Base-by-base conservation (phyloP, 2,888 invertebrate species). In the Gortyna flavago region DNA sequence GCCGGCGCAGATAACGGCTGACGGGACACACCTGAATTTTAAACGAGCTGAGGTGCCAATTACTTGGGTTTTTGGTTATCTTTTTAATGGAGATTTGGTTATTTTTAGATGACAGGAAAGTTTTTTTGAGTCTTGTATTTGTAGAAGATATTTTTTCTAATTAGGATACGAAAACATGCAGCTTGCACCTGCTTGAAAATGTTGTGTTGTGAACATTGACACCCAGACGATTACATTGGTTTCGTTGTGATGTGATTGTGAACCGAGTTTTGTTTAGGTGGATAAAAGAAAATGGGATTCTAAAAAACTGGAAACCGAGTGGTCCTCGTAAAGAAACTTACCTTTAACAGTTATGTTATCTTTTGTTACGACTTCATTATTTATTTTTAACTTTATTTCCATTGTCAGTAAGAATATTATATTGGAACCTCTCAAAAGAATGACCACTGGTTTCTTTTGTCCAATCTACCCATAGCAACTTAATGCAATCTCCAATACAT, bases 1-100 rank as follows among this genome's bases (percentile, higher is more conserved):
- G 69, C 85, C 87, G 88, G 82, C 87, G 87, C 87, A 87, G 90
- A 92, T 93, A 91, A 92, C 91, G 88, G 87, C 91, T 91, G 91
- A 90, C 85, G 89, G 84, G 92, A 51, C 66, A 92, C 93, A 91
- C 88, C 90, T 93, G 93, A 93, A 92, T 93, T 92, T 93, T 87
- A 91, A 90, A 90, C 89, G 73, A 85, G 80, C 76, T 85, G 87
- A 85, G 88, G 89, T 92, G 91, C 90, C 91, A 91, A 92, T 92
- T 92, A 91, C 88, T 85, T 88, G 83, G 51, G 25, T 4, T 73
- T 82, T 70, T 76, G 25, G 21, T 59, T 66, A 21, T 77, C 72
- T 75, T 79, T 83, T 57, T n/a, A 25, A n/a, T 57, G n/a, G 4
- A n/a, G 54, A 57, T 82, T 70, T 76, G 21, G 29, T 59, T 66